These are phyloP conservation scores for Dasysyrphus albostriatus DNA, from an alignment of 2,888 invertebrate species.

Conservation along the genomic window DNA sequence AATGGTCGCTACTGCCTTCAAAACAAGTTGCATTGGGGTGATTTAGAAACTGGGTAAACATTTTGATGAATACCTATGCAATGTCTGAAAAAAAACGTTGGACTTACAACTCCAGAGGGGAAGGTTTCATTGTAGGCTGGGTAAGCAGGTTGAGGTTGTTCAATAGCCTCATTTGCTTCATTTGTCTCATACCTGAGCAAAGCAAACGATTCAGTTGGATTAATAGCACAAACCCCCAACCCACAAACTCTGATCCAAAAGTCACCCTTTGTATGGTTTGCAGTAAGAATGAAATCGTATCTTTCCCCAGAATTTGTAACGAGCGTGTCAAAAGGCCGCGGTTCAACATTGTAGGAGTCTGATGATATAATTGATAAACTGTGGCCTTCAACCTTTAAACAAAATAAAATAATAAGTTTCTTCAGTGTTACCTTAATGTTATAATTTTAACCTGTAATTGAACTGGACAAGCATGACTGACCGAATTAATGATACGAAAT, in stretches of 20 bases:
- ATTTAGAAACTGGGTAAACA: conserved; percentile 75
- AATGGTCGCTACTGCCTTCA: conserved; percentile 64
- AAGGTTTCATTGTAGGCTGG: conserved; percentile 73
- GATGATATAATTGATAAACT: conserved; percentile 80
- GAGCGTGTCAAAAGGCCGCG: conserved; percentile 79
- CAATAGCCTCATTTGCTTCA: conserved; percentile 14
- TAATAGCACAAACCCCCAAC: conserved; percentile 77
- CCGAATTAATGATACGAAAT: conserved; percentile 82
- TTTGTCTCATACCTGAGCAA: conserved; percentile 77
- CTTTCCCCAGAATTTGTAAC: conserved; percentile 84
- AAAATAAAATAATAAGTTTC: neutral
- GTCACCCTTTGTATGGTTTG: conserved; percentile 81
- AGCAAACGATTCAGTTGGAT: conserved; percentile 78
- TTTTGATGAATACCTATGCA: neutral
- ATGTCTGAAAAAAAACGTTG: neutral
- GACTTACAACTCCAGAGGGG: conserved; percentile 69
- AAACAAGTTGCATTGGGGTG: conserved; percentile 78
- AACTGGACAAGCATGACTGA: conserved; percentile 81
- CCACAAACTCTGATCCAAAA: conserved; percentile 79
- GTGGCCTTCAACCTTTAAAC: conserved; percentile 80
- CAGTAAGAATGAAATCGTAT: conserved; percentile 84
- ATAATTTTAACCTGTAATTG: conserved; percentile 78
- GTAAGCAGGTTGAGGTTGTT: conserved; percentile 56
- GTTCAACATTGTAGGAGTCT: conserved; percentile 80
- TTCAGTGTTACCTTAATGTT: neutral